Percentiles rank a stretch among this genome's conserved stretches.
Evolutionary conservation across 2,113 vertebrate species (phyloP).

Genomic region (Oryzias woworae): DNA sequence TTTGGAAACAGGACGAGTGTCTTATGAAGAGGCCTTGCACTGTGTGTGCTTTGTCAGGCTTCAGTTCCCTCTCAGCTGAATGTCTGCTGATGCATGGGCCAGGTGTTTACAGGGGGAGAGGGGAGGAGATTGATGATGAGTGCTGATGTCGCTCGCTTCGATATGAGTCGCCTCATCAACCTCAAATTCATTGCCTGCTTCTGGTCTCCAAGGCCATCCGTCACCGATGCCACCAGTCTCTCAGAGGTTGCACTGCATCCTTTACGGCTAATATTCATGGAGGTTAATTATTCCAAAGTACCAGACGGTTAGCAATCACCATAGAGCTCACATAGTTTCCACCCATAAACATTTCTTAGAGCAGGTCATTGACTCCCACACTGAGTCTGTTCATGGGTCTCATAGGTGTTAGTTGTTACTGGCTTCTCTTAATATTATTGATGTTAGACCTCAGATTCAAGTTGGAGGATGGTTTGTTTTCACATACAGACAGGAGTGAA

Average conservation of each 20-base stretch:
- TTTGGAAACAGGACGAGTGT: slow-evolving; percentile 38
- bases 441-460: slow-evolving; percentile 40
- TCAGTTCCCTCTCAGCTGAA: slow-evolving; percentile 56
- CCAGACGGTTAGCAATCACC: slow-evolving; percentile 55
- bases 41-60: slow-evolving; percentile 40
- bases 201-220: slow-evolving; percentile 67
- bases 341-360: slow-evolving; percentile 38
- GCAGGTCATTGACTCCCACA: slow-evolving; percentile 25
- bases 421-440: slow-evolving; percentile 36
- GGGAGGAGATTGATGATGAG: slow-evolving; percentile 74
- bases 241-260: slow-evolving; percentile 59
- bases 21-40: slow-evolving; percentile 44
- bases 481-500: background rate
- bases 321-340: slow-evolving; percentile 42
- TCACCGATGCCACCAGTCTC: slow-evolving; percentile 62
- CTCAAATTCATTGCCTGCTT: slow-evolving; percentile 74
- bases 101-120: slow-evolving; percentile 61
- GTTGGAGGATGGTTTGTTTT: slow-evolving; percentile 37
- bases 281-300: slow-evolving; percentile 53
- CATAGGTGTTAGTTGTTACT: slow-evolving; percentile 36
- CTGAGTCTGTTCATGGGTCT: slow-evolving; percentile 45
- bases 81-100: slow-evolving; percentile 69
- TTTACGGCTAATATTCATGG: slow-evolving; percentile 59
- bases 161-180: slow-evolving; percentile 83
- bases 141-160: slow-evolving; percentile 69